Evolutionary conservation across 2,113 vertebrate species (phyloP).

Genomic region (Tetrax tetrax): DNA sequence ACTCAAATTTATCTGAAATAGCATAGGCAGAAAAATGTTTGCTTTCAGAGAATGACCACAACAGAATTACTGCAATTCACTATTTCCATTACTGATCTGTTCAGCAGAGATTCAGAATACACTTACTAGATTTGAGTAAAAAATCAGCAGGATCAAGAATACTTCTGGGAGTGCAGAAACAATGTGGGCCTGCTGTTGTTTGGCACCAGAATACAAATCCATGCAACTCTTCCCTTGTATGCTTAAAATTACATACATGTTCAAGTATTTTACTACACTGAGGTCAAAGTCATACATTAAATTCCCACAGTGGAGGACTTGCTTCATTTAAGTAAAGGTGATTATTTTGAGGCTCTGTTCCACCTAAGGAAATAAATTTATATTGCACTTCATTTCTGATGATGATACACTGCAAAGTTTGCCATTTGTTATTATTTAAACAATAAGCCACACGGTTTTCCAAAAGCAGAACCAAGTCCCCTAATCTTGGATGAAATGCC

Average conservation of each 20-base stretch:
- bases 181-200: not conserved
- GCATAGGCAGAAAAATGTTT: not conserved
- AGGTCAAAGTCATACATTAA: not conserved
- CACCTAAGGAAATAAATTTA: not conserved
- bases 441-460: not conserved
- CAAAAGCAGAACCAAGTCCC: not conserved
- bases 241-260: fast-evolving
- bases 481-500: not conserved
- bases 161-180: not conserved
- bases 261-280: not conserved
- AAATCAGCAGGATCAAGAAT: not conserved
- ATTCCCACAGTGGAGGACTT: not conserved
- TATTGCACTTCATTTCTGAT: not conserved
- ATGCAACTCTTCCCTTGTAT: not conserved
- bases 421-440: not conserved
- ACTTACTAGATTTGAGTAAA: not conserved
- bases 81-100: not conserved
- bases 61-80: not conserved
- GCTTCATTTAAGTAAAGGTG: not conserved
- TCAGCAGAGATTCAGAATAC: not conserved
- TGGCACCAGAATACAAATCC: not conserved
- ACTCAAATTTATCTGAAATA: not conserved
- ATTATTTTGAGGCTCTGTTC: not conserved
- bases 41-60: not conserved
- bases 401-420: not conserved